phyloP scores from a whole-genome alignment of 2,113 vertebrate species.

The Crotalus horridus region DNA sequence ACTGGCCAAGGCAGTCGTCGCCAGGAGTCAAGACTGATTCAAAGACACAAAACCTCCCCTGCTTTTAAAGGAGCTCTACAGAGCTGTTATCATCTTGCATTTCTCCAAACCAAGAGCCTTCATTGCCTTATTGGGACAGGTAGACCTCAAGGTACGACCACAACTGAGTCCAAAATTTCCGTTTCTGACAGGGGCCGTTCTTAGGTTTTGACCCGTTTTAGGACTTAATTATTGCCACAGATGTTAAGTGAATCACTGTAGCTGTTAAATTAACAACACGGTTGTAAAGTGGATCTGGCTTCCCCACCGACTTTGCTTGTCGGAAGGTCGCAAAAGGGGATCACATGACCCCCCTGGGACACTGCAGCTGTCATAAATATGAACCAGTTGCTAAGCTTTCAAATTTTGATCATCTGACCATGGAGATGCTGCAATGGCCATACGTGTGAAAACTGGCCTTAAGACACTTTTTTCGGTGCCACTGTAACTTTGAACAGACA shows the following conservation, averaged over 20 bases:
- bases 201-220: background rate
- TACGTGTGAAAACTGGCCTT: background rate
- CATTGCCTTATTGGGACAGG: background rate
- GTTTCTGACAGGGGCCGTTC: background rate
- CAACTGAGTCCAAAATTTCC: background rate
- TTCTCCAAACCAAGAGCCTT: background rate
- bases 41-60: background rate
- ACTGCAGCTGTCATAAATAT: background rate
- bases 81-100: background rate
- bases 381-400: background rate
- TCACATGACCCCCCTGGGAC: background rate
- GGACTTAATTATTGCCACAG: background rate
- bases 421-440: background rate
- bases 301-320: background rate
- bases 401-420: background rate
- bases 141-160: background rate
- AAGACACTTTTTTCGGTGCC: background rate
- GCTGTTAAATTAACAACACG: background rate
- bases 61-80: background rate
- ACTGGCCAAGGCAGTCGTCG: background rate
- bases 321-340: background rate
- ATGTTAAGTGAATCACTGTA: background rate
- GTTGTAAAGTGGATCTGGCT: background rate
- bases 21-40: background rate
- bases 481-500: background rate